Evolutionary conservation across 2,888 invertebrate species (phyloP), one percentile per base, ranked within the genome.

Genomic region (Allacma fusca): DNA sequence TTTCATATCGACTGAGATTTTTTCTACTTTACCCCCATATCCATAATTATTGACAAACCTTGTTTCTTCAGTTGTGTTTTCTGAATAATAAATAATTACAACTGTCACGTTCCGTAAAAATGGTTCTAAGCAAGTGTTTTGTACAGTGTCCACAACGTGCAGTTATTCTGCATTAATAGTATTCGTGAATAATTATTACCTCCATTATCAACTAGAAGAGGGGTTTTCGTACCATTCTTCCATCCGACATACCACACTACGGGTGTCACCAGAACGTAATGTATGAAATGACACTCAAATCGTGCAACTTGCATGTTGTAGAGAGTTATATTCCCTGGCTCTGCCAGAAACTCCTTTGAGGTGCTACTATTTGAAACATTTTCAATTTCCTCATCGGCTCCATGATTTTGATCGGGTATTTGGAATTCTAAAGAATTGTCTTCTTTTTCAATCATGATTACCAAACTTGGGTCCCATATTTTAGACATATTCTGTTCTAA

Each of bases 231-330:
- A 57, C 57, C 57, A 57, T 57, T 57, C 2, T 5, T 57, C 57
- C 19, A 21, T 16, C 57, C 21, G 16, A 57, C 5, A 57, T 19
- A 19, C 57, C 57, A 57, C 19, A 57, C 4, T 9, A 57, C 57
- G 19, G 57, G 57, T 57, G 57, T 4, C 4, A 57, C 57, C 16
- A 57, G 21, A 57, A 57, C 21, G 16, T 57, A 57, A 21, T 19
- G 57, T 9, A 57, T 19, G 16, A 57, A 57, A 57, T 57, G 57
- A 57, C 57, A 57, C 57, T 57, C 57, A 21, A 57, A 21, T 57
- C 13, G n/a, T 21, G 19, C 19, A 4, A 57, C 13, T 57, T 57
- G 57, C 16, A 21, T 9, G 13, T 57, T 16, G 16, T 57, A 57
- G 7, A 57, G 19, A 34, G 19, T 21, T 4, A 57, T 57, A 19